Percentiles rank a stretch among this genome's conserved stretches.
These are phyloP conservation scores for Phylloscopus whistleri DNA, from an alignment of 2,113 vertebrate species.

Conservation along the genomic window DNA sequence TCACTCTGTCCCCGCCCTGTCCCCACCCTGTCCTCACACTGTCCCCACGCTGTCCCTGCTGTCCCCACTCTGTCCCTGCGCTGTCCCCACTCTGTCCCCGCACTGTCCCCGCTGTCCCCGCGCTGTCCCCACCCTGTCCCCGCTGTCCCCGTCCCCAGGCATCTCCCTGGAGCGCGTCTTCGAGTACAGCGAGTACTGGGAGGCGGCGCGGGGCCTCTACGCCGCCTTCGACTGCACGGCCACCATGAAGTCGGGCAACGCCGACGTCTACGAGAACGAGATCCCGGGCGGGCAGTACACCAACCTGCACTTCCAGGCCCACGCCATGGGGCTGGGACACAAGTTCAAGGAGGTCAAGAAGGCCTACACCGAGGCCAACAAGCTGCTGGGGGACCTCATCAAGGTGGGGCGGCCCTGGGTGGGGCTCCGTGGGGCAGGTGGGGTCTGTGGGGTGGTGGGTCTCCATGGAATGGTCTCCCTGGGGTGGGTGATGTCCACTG, in stretches of 20 bases:
- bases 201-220: slow-evolving; percentile 88
- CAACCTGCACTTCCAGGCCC: slow-evolving; percentile 99
- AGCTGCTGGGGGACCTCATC: slow-evolving; percentile 93
- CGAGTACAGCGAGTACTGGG: slow-evolving; percentile 98
- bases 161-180: slow-evolving; percentile 88
- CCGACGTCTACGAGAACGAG: slow-evolving; percentile 97
- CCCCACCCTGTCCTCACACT: too few species aligned
- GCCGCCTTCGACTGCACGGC: slow-evolving; percentile 96
- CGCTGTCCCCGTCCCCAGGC: slow-evolving; percentile 57
- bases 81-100: too few species aligned
- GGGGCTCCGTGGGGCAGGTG: background rate
- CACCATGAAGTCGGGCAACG: slow-evolving; percentile 98
- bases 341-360: slow-evolving; percentile 98
- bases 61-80: too few species aligned
- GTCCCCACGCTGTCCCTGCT: too few species aligned
- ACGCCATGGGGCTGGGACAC: slow-evolving; percentile 96
- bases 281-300: slow-evolving; percentile 97
- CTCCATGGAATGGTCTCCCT: too few species aligned
- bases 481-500: too few species aligned
- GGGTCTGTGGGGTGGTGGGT: too few species aligned
- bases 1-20: too few species aligned
- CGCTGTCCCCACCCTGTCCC: too few species aligned
- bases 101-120: background rate
- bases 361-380: slow-evolving; percentile 91
- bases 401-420: slow-evolving; percentile 73